A percentile compares a stretch with the other conserved stretches of the same genome.
Evolutionary conservation across 2,797 vertebrate genomes (phyloP).

Genomic region (Chlorospingus flavigularis): DNA sequence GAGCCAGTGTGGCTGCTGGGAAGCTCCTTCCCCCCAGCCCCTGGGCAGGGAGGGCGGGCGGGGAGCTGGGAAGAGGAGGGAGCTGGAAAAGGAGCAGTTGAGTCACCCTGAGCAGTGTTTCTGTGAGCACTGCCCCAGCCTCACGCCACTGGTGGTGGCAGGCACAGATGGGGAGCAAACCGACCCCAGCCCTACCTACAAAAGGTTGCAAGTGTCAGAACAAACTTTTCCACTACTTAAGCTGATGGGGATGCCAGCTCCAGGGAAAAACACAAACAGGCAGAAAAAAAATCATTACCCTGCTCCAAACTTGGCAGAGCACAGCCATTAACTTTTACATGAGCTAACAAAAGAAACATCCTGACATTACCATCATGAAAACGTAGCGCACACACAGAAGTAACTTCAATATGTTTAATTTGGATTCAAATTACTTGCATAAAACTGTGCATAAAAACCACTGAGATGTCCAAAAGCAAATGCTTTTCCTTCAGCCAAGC

Average conservation of each 20-base stretch:
- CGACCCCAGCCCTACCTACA: background rate
- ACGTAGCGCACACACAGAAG: conserved; percentile 40
- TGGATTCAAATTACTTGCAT: conserved; percentile 67
- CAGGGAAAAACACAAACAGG: conserved; percentile 53
- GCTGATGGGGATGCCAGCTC: conserved; percentile 42
- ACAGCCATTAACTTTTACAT: conserved; percentile 63
- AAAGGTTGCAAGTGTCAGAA: conserved; percentile 30
- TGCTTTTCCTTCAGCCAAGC: conserved; percentile 47
- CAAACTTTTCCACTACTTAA: conserved; percentile 62
- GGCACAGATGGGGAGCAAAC: background rate
- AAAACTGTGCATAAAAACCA: conserved; percentile 63
- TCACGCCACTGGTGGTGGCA: background rate
- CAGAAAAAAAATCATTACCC: conserved; percentile 52
- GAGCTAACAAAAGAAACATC: conserved; percentile 72
- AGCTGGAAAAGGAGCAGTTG: background rate
- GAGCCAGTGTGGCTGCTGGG: background rate
- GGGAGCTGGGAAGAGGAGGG: background rate
- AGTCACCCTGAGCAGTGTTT: background rate
- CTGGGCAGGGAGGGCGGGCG: background rate
- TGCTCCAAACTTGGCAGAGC: conserved; percentile 59
- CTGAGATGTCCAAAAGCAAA: conserved; percentile 67
- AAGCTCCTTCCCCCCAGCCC: background rate
- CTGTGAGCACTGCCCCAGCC: background rate
- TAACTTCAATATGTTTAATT: conserved; percentile 62
- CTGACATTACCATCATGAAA: conserved; percentile 40